Evolutionary conservation across 2,797 vertebrate species (phyloP).

Genomic region (Sebastes hubbsi): DNA sequence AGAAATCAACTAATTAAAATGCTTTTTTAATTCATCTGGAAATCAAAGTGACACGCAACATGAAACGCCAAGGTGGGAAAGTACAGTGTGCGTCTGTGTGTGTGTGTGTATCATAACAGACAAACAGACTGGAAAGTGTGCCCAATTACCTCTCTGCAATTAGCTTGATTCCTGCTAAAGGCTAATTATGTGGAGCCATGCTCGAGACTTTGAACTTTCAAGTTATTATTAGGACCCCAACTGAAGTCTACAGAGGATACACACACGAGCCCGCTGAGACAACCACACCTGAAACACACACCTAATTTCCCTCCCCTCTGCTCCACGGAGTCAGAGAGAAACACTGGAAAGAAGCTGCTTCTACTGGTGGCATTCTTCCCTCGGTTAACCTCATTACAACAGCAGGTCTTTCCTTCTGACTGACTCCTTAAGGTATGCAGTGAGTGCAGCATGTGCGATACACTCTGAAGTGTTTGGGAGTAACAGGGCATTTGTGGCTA

Average conservation of each 20-base stretch:
- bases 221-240: slow-evolving; percentile 88
- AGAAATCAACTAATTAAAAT: slow-evolving; percentile 77
- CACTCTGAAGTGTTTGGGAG: slow-evolving; percentile 15
- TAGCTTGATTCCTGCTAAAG: slow-evolving; percentile 85
- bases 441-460: slow-evolving; percentile 7
- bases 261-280: slow-evolving; percentile 71
- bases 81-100: slow-evolving; percentile 29
- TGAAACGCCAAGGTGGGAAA: slow-evolving; percentile 73
- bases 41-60: slow-evolving; percentile 85
- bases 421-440: slow-evolving; percentile 34
- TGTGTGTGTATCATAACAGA: slow-evolving; percentile 62
- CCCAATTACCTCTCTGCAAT: slow-evolving; percentile 86
- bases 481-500: slow-evolving; percentile 26
- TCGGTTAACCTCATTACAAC: slow-evolving; percentile 72
- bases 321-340: slow-evolving; percentile 65
- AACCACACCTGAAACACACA: slow-evolving; percentile 83
- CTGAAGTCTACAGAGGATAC: slow-evolving; percentile 78
- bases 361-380: slow-evolving; percentile 71
- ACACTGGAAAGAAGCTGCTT: slow-evolving; percentile 62
- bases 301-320: slow-evolving; percentile 80
- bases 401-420: slow-evolving; percentile 36
- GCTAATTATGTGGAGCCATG: slow-evolving; percentile 84
- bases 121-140: slow-evolving; percentile 76
- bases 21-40: slow-evolving; percentile 73
- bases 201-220: slow-evolving; percentile 83